These are phyloP conservation scores for Phymanthus crucifer DNA, from an alignment of 92 coral and sea anemone species.

Conservation along the genomic window DNA sequence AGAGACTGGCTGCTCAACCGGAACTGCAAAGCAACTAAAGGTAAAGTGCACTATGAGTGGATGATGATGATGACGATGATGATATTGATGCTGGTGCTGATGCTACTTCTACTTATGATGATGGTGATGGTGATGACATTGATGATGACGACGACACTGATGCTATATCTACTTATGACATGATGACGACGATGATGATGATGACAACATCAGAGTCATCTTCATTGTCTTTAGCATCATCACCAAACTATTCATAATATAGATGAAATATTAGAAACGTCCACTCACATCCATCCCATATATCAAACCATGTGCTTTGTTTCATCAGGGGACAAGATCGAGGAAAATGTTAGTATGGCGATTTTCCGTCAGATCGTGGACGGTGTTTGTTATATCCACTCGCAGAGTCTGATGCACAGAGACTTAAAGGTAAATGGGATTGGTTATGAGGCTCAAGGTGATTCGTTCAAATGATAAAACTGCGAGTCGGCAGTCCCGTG, in stretches of 20 bases:
- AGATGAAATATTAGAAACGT: too few species aligned
- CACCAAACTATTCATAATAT: too few species aligned
- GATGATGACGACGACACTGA: too few species aligned
- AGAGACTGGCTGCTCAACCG: conserved; percentile 86
- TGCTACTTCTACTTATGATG: too few species aligned
- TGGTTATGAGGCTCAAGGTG: background rate
- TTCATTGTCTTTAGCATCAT: too few species aligned
- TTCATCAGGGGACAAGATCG: conserved; percentile 44
- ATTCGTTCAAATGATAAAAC: too few species aligned
- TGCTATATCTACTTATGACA: too few species aligned
- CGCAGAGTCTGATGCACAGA: conserved; percentile 86
- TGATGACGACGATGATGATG: too few species aligned
- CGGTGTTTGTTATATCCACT: conserved; percentile 90
- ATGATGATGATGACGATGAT: background rate
- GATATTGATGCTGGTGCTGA: too few species aligned
- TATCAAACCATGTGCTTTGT: background rate
- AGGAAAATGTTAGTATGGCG: conserved; percentile 66
- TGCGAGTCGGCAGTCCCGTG: too few species aligned
- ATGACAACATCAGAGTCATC: too few species aligned
- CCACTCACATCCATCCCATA: background rate
- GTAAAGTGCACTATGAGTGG: background rate
- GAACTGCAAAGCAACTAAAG: conserved; percentile 36
- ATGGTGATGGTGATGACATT: too few species aligned
- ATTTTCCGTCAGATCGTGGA: conserved; percentile 88
- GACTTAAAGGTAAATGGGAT: conserved; percentile 75